Evolutionary conservation across 1,140 invertebrate species (phyloP).

Genomic region (Stratiolaelaps scimitus): DNA sequence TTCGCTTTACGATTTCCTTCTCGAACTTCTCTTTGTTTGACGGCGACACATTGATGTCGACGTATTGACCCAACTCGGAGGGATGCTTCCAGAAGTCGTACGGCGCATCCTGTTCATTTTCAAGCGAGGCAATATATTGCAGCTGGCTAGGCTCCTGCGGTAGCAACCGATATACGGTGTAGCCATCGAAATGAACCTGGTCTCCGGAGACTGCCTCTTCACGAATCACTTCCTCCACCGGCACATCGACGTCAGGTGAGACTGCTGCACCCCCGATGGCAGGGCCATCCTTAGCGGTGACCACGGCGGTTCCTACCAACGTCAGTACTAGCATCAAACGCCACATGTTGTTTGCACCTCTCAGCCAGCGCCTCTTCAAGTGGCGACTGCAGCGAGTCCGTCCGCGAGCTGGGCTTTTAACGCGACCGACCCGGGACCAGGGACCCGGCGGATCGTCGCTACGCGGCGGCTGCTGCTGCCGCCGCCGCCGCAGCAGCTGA

Average conservation of each 20-base stretch:
- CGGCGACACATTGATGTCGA: constrained; percentile 16
- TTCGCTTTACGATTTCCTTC: constrained; percentile 15
- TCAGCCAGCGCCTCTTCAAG: no score
- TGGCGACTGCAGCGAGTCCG: no score
- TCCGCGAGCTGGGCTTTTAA: no score
- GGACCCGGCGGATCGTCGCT: no score
- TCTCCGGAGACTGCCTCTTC: not conserved
- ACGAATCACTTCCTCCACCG: constrained; percentile 7
- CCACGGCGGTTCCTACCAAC: no score
- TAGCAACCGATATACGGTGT: constrained; percentile 18
- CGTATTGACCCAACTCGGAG: constrained; percentile 9
- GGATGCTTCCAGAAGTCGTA: constrained; percentile 27
- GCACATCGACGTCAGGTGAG: not conserved
- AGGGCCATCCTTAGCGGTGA: no score
- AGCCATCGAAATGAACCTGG: constrained; percentile 25
- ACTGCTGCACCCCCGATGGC: no score
- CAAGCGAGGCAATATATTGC: constrained; percentile 22
- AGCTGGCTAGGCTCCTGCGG: constrained; percentile 7
- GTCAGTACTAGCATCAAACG: no score
- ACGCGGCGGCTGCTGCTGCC: no score
- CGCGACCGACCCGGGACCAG: no score
- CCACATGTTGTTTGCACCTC: no score
- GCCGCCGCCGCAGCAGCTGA: no score
- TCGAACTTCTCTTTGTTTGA: constrained; percentile 13
- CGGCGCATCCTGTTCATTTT: constrained; percentile 2